Evolutionary conservation across 1,140 invertebrate species (phyloP), one percentile per base, ranked within the genome.

Genomic region (Orussus abietinus): DNA sequence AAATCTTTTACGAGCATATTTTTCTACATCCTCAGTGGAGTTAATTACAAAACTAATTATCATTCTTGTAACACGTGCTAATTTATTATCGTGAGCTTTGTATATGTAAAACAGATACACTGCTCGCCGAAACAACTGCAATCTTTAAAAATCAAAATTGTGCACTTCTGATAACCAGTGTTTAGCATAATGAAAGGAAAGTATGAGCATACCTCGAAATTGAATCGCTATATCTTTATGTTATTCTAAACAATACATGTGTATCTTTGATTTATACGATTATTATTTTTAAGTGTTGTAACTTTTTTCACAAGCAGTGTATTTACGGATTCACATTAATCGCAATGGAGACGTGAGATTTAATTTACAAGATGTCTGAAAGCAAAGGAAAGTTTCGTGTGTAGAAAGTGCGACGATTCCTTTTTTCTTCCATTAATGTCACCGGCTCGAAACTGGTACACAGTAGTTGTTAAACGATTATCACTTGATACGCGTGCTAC

Each of bases 321-420:
- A 31, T 32, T 11, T 25, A 22, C 22, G 3, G 20, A 28, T 11
- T 10, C 5, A 20, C 22, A n/a, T n/a, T 3, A 17, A 30, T 28
- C 31, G 25, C 11, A 38, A 2, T n/a, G 15, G 25, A 31, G 3
- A 20, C 20, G 36, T 38, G 7, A 25, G 33, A 12, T 45, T 38
- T 17, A 43, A 18, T 26, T 15, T 5, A 29, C 29, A 10, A 22
- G 12, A 38, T 22, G 31, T 39, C 30, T 14, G 18, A n/a, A 11
- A 30, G 21, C 43, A 37, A 18, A 44, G 25, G 29, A 42, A 42
- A 46, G 30, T 45, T 29, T 14, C 22, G 25, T 33, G 38, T 40
- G 35, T 26, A 38, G 43, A 42, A 39, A 51, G 48, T 47, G 41
- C 39, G 26, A 37, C 43, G 44, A 42, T 28, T 25, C 19, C 41